Conservation (phyloP, 2,113 vertebrate species). For the Tilapia sparmanii region DNA sequence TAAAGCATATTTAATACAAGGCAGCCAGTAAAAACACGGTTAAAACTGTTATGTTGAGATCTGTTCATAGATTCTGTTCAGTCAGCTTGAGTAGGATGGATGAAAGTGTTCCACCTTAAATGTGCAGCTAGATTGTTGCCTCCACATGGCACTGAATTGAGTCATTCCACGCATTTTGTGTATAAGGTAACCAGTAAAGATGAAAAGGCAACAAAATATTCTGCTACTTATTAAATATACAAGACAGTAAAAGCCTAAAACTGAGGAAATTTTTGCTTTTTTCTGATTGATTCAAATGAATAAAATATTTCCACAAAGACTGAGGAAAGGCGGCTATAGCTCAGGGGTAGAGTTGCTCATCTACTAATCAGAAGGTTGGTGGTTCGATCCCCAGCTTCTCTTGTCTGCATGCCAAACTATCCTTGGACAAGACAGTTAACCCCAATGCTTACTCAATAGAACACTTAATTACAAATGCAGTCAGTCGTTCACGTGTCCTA, state of each 20-base stretch:
- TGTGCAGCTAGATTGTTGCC: neutral
- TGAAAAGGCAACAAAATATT: neutral
- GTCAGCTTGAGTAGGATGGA: neutral
- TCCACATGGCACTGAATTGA: neutral
- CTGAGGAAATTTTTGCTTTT: neutral
- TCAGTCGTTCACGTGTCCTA: neutral
- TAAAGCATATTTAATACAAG: neutral
- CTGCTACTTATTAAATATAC: neutral
- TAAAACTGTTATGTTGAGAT: neutral
- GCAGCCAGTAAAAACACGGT: neutral
- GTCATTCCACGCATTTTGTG: neutral
- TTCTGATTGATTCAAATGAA: too few species aligned
- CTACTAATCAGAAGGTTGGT: neutral
- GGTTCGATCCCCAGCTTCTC: neutral
- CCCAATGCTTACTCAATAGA: neutral
- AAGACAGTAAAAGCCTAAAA: neutral
- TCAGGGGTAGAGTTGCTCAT: neutral
- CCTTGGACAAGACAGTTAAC: neutral
- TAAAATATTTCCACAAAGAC: neutral
- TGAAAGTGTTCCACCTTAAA: neutral
- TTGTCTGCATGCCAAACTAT: neutral
- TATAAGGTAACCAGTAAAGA: neutral
- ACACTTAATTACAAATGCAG: neutral
- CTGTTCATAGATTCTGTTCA: neutral
- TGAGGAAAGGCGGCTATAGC: neutral